Evolutionary conservation across 2,888 invertebrate genomes (phyloP), one percentile per base, ranked within the genome.

Genomic region (Aspidiotus rigidus): DNA sequence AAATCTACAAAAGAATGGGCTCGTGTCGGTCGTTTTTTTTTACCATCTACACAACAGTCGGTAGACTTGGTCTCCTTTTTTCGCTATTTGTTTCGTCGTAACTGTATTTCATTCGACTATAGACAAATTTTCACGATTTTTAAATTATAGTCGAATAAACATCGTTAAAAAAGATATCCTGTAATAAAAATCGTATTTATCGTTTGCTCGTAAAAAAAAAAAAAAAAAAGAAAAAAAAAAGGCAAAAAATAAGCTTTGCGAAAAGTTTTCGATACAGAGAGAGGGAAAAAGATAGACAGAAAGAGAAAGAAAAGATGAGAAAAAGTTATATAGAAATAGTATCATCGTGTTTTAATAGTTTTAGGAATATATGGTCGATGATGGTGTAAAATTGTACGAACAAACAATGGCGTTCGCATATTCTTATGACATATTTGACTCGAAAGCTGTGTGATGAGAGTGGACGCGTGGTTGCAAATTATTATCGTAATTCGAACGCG

Each of bases 71-170:
- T 53, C n/a, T 53, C 53, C n/a, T 53, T 15, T 53, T 7, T 8
- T 13, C 8, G 59, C 39, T 28, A 6, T 11, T 59, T 59, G 17
- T 59, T 59, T 59, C 39, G 13, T 59, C 39, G 13, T 13, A 7
- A 39, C n/a, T 16, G 9, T 11, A 39, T 17, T 39, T 59, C 42
- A n/a, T 42, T 13, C 7, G 42, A 62, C 62, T 40, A 44, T 40
- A 44, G 44, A 62, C 62, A 62, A 62, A 62, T 62, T 62, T 62
- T 62, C 62, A 44, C 42, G 62, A 41, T 42, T 62, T 62, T 44
- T 41, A 16, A 62, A 40, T 41, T 62, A 62, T 62, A 59, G 62
- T 62, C 40, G n/a, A 9, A 28, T 41, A 62, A 62, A 62, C 11
- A 44, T 40, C 62, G 62, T 62, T 62, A 62, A 62, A 62, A 62